These are phyloP conservation scores for Podiceps cristatus DNA, from an alignment of 2,113 vertebrate species.

Conservation along the genomic window DNA sequence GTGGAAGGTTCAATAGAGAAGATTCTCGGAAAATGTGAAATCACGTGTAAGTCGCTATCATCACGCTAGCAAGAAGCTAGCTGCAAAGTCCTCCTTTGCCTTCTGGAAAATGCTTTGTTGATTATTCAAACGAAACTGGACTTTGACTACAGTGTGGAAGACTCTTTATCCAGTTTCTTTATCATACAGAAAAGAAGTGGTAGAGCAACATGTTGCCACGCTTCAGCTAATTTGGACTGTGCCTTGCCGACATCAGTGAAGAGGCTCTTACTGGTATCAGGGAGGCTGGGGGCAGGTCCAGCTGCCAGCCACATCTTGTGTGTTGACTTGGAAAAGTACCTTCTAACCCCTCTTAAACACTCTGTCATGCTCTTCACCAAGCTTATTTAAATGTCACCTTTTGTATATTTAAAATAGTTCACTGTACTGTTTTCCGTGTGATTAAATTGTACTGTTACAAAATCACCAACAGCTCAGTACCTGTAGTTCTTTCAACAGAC, in stretches of 20 bases:
- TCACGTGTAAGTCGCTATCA: neutral
- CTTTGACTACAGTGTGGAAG: neutral
- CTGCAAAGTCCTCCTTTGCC: neutral
- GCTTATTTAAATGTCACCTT: neutral
- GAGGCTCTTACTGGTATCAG: neutral
- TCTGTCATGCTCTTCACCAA: neutral
- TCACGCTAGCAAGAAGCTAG: neutral
- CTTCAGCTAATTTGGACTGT: neutral
- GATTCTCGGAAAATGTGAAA: neutral
- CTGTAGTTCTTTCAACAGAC: neutral
- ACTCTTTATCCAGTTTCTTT: neutral
- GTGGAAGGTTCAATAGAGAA: neutral
- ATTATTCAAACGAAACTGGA: neutral
- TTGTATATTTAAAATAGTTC: neutral
- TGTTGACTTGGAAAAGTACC: neutral
- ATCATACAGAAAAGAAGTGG: neutral
- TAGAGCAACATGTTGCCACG: neutral
- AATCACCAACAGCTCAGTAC: neutral
- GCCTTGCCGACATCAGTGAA: fast-evolving
- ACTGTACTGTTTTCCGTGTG: neutral
- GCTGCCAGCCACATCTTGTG: neutral
- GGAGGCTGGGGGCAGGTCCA: neutral
- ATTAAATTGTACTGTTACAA: slow-evolving; percentile 1
- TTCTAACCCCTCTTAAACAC: neutral
- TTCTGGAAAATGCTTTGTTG: neutral